These are phyloP conservation scores for Sialis lutaria DNA, from an alignment of 2,888 invertebrate genomes.

Conservation along the genomic window DNA sequence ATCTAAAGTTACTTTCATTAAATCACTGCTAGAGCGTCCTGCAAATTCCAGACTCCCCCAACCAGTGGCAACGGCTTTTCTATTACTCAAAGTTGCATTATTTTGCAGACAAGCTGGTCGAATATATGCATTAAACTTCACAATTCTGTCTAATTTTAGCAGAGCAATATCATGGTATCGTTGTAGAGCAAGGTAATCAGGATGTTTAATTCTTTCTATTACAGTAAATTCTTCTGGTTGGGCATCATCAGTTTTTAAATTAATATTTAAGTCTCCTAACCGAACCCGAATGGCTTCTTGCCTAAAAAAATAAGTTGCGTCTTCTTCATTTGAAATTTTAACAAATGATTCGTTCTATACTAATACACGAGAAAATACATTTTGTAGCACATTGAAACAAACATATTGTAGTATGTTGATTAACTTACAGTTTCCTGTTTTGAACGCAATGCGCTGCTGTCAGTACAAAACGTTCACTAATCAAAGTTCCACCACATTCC, in stretches of 20 bases:
- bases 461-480: too few relatives aligned
- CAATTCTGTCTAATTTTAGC: constrained; percentile 21
- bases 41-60: constrained; percentile 12
- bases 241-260: constrained; percentile 17
- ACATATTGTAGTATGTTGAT: too few relatives aligned
- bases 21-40: constrained; percentile 8
- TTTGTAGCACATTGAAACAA: too few relatives aligned
- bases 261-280: too few relatives aligned
- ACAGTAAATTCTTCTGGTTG: constrained; percentile 19
- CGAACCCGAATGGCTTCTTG: too few relatives aligned
- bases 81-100: not conserved
- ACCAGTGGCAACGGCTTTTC: constrained; percentile 11
- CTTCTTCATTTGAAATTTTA: too few relatives aligned
- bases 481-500: too few relatives aligned
- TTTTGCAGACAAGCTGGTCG: constrained; percentile 28
- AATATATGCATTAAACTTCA: constrained; percentile 21
- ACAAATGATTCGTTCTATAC: too few relatives aligned
- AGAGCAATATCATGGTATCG: constrained; percentile 26
- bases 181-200: constrained; percentile 17
- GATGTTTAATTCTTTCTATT: constrained; percentile 20
- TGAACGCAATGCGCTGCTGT: too few relatives aligned
- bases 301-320: too few relatives aligned
- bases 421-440: too few relatives aligned
- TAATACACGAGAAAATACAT: too few relatives aligned
- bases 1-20: constrained; percentile 12